A percentile compares a stretch with the other conserved stretches of the same genome.
Conservation (phyloP, 2,113 vertebrate species). For the Ailuropoda melanoleuca region DNA sequence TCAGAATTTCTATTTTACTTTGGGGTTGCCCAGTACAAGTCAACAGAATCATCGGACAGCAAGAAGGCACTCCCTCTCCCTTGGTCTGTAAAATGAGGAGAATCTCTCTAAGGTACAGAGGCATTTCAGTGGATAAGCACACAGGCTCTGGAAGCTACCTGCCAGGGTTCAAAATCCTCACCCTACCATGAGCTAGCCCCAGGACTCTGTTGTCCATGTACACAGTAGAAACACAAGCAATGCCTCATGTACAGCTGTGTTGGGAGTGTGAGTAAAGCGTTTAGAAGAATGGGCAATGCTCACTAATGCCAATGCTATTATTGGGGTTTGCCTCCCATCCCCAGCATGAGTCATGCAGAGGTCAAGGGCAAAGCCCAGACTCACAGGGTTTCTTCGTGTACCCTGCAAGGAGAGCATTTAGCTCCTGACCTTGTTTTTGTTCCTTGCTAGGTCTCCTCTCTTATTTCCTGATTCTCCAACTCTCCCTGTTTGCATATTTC, state of each 20-base stretch:
- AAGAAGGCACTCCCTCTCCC: not conserved
- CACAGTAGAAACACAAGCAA: not conserved
- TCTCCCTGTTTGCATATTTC: not conserved
- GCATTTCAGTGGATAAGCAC: no score
- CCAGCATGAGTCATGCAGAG: not conserved
- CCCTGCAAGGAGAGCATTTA: not conserved
- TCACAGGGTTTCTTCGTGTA: not conserved
- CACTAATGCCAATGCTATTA: not conserved
- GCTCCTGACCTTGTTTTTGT: not conserved
- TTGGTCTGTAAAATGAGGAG: not conserved
- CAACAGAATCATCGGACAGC: not conserved
- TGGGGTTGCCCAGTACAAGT: not conserved
- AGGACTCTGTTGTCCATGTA: not conserved
- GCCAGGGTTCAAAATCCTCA: not conserved
- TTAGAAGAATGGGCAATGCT: not conserved
- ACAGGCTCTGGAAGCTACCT: not conserved
- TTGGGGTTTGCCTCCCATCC: fast-evolving
- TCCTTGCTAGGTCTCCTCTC: not conserved
- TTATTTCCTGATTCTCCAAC: not conserved
- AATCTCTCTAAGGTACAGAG: not conserved
- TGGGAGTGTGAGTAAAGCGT: not conserved
- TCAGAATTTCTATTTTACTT: not conserved
- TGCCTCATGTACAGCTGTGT: no score
- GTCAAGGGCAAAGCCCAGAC: not conserved
- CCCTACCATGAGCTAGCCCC: not conserved